Evolutionary conservation across 2,888 invertebrate genomes (phyloP).

Genomic region (Lithophane ornitopus): DNA sequence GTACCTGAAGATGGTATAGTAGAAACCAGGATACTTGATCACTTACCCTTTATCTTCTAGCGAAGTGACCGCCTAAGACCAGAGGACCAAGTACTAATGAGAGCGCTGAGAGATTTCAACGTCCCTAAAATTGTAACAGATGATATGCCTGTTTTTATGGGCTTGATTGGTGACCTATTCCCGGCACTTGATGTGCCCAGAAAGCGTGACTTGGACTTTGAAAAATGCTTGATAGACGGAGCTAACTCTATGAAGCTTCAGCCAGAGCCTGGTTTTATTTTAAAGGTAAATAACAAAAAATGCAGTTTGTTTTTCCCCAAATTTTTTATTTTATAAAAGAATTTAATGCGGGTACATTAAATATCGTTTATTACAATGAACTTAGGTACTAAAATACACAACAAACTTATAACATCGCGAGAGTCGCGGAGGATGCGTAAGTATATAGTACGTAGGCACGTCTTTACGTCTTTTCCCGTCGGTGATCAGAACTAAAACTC

Average conservation of each 20-base stretch:
- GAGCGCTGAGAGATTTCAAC: conserved; percentile 98
- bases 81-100: conserved; percentile 98
- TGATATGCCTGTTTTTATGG: conserved; percentile 98
- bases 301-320: background rate
- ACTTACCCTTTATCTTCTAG: conserved; percentile 72
- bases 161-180: conserved; percentile 97
- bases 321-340: too few species aligned
- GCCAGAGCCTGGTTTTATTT: conserved; percentile 96
- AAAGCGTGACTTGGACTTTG: conserved; percentile 96
- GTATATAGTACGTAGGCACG: too few species aligned
- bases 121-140: conserved; percentile 98
- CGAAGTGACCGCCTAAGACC: conserved; percentile 94
- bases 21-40: background rate
- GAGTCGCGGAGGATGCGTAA: too few species aligned
- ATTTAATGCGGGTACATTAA: too few species aligned
- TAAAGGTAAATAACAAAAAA: conserved; percentile 90
- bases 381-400: too few species aligned
- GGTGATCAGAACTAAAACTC: too few species aligned
- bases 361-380: too few species aligned
- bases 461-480: too few species aligned
- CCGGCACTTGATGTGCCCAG: conserved; percentile 98
- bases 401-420: too few species aligned
- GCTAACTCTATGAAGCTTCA: conserved; percentile 96
- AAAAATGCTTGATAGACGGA: conserved; percentile 94
- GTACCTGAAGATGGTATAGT: background rate